Evolutionary conservation across 2,888 invertebrate species (phyloP).

Genomic region (Isotomurus palustris): DNA sequence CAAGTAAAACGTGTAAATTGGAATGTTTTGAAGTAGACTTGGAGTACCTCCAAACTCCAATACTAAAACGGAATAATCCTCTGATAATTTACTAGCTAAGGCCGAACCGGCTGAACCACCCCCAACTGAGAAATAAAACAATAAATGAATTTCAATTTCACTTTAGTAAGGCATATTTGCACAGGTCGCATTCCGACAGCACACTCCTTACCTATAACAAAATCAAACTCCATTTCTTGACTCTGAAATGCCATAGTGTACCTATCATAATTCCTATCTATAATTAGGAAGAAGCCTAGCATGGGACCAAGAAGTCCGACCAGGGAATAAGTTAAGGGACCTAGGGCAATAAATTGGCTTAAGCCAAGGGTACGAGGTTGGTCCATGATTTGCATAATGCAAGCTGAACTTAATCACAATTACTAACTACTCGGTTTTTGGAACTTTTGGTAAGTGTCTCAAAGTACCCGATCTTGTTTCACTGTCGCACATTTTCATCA

Average conservation of each 20-base stretch:
- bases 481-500: too few relatives aligned
- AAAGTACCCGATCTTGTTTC: too few relatives aligned
- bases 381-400: too few relatives aligned
- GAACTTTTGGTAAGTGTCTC: too few relatives aligned
- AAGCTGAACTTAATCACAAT: too few relatives aligned
- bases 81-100: conserved; percentile 25
- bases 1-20: conserved; percentile 25
- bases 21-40: conserved; percentile 19
- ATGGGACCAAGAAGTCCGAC: conserved; percentile 14
- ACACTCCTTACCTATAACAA: conserved; percentile 27
- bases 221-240: conserved; percentile 29
- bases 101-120: conserved; percentile 32
- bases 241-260: conserved; percentile 20
- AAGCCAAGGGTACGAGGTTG: too few relatives aligned
- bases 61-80: conserved; percentile 25
- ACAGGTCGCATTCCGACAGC: background rate
- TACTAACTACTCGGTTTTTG: too few relatives aligned
- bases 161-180: too few relatives aligned
- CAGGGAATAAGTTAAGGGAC: conserved; percentile 2
- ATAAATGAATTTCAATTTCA: background rate
- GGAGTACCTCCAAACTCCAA: conserved; percentile 24
- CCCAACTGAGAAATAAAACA: conserved; percentile 19
- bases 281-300: conserved; percentile 20
- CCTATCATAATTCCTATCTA: conserved; percentile 31
- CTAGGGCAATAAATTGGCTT: background rate